Conservation (phyloP, 2,797 vertebrate species). For the Myotis pilosus region DNA sequence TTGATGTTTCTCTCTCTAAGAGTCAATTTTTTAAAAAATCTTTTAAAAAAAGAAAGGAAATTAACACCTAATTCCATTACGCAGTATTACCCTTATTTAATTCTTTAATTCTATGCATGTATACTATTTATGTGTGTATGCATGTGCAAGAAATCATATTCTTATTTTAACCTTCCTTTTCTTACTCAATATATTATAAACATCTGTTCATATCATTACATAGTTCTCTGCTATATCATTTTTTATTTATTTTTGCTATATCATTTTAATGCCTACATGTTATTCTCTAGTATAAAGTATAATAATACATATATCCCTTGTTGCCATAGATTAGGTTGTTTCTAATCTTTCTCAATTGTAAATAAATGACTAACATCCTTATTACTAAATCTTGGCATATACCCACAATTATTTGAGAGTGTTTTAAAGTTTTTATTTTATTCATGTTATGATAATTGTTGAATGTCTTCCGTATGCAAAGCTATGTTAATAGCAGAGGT, state of each 20-base stretch:
- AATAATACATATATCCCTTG: neutral
- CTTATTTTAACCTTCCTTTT: neutral
- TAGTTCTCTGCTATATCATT: neutral
- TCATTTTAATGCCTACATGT: neutral
- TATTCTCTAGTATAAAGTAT: neutral
- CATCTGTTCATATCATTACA: neutral
- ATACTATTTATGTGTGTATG: neutral
- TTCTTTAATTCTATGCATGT: neutral
- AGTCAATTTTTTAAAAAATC: neutral
- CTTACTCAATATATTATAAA: neutral
- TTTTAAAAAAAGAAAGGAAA: neutral
- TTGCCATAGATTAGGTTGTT: neutral
- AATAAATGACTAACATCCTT: neutral
- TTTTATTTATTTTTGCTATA: neutral
- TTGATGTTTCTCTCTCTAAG: neutral
- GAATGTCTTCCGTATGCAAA: neutral
- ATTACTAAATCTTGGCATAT: neutral
- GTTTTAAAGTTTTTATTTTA: neutral
- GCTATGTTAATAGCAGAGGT: neutral
- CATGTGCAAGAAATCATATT: neutral
- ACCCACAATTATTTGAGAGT: neutral
- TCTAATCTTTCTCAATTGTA: neutral
- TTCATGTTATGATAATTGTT: neutral
- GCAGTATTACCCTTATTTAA: neutral
- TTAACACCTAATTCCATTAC: neutral